Base-by-base conservation (phyloP, 2,888 invertebrate genomes). In the Oligia strigilis region DNA sequence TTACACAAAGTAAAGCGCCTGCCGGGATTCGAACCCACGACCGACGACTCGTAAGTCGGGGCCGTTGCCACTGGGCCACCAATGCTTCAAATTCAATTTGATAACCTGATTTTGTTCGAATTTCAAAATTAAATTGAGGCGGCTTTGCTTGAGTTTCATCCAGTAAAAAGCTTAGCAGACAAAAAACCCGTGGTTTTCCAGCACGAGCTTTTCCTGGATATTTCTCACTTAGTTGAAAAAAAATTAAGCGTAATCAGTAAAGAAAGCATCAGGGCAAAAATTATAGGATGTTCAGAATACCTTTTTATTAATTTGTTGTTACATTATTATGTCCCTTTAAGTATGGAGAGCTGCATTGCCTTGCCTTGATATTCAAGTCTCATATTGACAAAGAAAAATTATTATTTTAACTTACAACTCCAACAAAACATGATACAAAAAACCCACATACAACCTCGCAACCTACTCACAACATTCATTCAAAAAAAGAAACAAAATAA, bases 401-500 rank as follows among this genome's bases (percentile, higher is more conserved):
- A 55, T 52, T 0, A 65, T 58, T 40, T 58, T 43, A 77, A 52
- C 81, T 19, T 43, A 60, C 46, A 75, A 49, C 43, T 73, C 19
- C 43, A 73, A 69, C 36, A 70, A 69, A 73, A 40, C 13, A 55
- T 71, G 17, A 17, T 19, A 79, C 65, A 84, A 69, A 84, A 78
- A 66, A 72, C 65, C 60, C 49, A 74, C 60, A 60, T 23, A 19
- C 40, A 73, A 73, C 82, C 72, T 76, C 40, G 43, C 76, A 82
- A 65, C 80, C 74, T 66, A 82, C 82, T 71, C 75, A 65, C 46
- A 72, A 55, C 36, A 52, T 55, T 62, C 13, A 29, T 75, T 64
- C 3, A 66, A 70, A 60, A 67, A 40, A 74, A 67, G 0, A 49
- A 80, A 84, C 79, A 72, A 76, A 83, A 78, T 77, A 85, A 86